These are phyloP conservation scores for Nannobrachium achirus DNA, from an alignment of 2,113 vertebrate species.

Conservation along the genomic window DNA sequence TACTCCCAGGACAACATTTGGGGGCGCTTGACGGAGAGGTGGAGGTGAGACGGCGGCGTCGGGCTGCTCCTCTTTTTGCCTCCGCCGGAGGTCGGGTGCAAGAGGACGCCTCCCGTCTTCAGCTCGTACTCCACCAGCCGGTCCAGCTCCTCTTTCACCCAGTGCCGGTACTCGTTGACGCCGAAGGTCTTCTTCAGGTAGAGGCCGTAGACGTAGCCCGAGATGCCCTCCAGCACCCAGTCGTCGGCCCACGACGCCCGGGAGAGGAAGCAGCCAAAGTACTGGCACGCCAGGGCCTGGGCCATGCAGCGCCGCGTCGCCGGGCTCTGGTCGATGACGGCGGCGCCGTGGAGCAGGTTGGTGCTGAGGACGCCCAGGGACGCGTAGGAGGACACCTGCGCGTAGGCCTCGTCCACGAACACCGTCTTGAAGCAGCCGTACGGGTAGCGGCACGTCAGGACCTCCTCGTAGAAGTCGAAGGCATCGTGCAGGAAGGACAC, in stretches of 20 bases:
- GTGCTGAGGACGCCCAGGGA: slow-evolving; percentile 92
- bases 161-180: no score
- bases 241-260: slow-evolving; percentile 85
- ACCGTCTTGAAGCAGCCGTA: slow-evolving; percentile 92
- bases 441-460: slow-evolving; percentile 89
- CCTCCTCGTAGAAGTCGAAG: slow-evolving; percentile 93
- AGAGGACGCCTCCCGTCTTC: slow-evolving; percentile 88
- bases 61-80: slow-evolving; percentile 92
- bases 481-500: slow-evolving; percentile 90
- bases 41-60: slow-evolving; percentile 78
- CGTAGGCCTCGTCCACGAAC: slow-evolving; percentile 89
- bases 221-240: no score
- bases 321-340: slow-evolving; percentile 92
- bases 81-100: slow-evolving; percentile 87
- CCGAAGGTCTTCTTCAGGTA: no score
- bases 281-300: slow-evolving; percentile 87
- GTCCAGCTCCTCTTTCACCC: slow-evolving; percentile 82
- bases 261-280: slow-evolving; percentile 92
- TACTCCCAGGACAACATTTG: slow-evolving; percentile 91
- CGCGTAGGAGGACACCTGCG: slow-evolving; percentile 88
- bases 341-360: slow-evolving; percentile 87
- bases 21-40: slow-evolving; percentile 90
- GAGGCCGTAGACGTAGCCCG: no score
- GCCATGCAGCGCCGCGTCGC: slow-evolving; percentile 86
- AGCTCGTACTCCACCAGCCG: slow-evolving; percentile 88